phyloP scores from a whole-genome alignment of 2,888 invertebrate species.

The Cremastinae sp. region DNA sequence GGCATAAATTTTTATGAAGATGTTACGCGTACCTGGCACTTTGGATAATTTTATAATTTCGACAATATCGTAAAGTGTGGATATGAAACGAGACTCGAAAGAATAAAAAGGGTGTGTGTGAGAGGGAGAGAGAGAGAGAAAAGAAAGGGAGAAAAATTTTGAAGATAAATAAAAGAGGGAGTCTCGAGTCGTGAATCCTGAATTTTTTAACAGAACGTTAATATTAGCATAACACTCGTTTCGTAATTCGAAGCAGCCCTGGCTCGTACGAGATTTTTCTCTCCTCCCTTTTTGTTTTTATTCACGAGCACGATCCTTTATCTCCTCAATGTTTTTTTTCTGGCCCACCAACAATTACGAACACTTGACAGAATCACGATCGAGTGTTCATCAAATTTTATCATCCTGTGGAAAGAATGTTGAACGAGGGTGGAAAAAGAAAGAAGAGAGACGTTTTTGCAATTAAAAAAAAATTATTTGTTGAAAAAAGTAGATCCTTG shows the following conservation, averaged over 20 bases:
- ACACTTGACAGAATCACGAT: not conserved
- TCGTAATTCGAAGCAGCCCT: constrained; percentile 17
- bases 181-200: constrained; percentile 22
- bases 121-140: too few relatives aligned
- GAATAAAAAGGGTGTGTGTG: too few relatives aligned
- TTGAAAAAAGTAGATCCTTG: too few relatives aligned
- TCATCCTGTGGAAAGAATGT: not conserved
- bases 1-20: constrained; percentile 29
- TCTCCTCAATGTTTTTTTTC: constrained; percentile 3
- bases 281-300: not conserved
- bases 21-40: constrained; percentile 5
- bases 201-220: constrained; percentile 42
- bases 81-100: not conserved
- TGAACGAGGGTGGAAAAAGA: not conserved
- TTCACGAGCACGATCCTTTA: not conserved
- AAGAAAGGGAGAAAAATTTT: not conserved
- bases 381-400: constrained; percentile 8
- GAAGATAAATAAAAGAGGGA: constrained; percentile 22
- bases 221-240: constrained; percentile 47
- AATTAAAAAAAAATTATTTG: not conserved
- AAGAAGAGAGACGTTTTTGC: too few relatives aligned
- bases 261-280: not conserved
- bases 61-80: constrained; percentile 21
- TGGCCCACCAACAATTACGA: not conserved
- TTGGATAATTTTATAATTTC: constrained; percentile 30